Evolutionary conservation across 2,797 vertebrate genomes (phyloP).

Genomic region (Botia almorhae): DNA sequence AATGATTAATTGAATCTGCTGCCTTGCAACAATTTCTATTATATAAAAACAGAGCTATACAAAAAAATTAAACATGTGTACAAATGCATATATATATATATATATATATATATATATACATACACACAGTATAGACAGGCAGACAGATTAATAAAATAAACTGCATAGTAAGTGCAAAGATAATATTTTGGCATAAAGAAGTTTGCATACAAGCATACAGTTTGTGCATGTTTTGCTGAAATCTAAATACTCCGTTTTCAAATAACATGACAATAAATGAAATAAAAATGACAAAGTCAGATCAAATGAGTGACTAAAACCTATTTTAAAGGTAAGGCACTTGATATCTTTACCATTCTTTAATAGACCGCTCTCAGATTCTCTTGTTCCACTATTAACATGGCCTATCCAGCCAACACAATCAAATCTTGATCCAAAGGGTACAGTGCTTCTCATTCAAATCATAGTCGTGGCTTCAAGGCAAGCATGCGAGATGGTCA

Average conservation of each 20-base stretch:
- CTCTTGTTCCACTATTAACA: conserved; percentile 56
- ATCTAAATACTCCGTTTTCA: conserved; percentile 41
- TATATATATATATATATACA: no score
- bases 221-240: conserved; percentile 38
- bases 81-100: no score
- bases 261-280: conserved; percentile 45
- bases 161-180: neutral
- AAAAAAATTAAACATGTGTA: neutral
- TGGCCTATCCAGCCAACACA: conserved; percentile 55
- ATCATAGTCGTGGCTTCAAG: conserved; percentile 49
- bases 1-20: neutral
- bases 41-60: conserved; percentile 13
- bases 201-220: neutral
- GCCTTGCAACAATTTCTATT: no score
- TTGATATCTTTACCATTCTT: conserved; percentile 46
- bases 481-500: conserved; percentile 49
- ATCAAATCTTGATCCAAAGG: conserved; percentile 57
- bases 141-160: no score
- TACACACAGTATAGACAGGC: no score
- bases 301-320: conserved; percentile 30
- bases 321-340: conserved; percentile 52
- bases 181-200: conserved; percentile 39
- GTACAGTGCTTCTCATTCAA: conserved; percentile 50
- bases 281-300: conserved; percentile 23
- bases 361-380: conserved; percentile 51